Evolutionary conservation across 2,113 vertebrate species (phyloP).

Genomic region (Aptenodytes patagonicus): DNA sequence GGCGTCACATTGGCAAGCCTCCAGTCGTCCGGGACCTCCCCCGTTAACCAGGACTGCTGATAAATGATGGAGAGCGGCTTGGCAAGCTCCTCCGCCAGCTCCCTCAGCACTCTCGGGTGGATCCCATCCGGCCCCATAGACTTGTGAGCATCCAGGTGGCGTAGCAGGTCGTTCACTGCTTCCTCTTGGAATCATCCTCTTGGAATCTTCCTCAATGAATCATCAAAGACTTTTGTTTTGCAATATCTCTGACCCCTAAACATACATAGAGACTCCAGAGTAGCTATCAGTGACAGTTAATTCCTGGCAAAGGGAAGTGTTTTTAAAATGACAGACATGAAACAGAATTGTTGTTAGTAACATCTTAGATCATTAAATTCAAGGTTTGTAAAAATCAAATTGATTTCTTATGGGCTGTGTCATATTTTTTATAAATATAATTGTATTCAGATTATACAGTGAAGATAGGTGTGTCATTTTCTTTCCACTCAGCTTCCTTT

Average conservation of each 20-base stretch:
- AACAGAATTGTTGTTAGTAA: not conserved
- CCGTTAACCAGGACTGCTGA: too few relatives aligned
- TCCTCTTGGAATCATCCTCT: too few relatives aligned
- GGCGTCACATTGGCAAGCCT: too few relatives aligned
- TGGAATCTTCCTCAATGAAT: not conserved
- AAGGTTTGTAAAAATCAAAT: not conserved
- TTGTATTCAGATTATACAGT: not conserved
- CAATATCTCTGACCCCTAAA: not conserved
- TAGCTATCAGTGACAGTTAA: not conserved
- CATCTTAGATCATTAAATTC: not conserved
- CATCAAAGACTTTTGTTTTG: not conserved
- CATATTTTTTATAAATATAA: not conserved
- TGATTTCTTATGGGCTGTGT: not conserved
- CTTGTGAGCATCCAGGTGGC: too few relatives aligned
- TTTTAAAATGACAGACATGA: not conserved
- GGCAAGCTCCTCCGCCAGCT: too few relatives aligned
- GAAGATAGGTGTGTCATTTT: not conserved
- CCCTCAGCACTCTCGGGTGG: too few relatives aligned
- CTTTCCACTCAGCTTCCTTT: constrained; percentile 1
- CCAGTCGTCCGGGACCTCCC: too few relatives aligned
- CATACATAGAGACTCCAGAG: not conserved
- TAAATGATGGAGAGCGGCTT: too few relatives aligned
- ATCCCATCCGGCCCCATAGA: too few relatives aligned
- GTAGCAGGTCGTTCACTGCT: too few relatives aligned
- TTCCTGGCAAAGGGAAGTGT: not conserved